Evolutionary conservation across 2,797 vertebrate species (phyloP).

Genomic region (Sebastiscus tertius): DNA sequence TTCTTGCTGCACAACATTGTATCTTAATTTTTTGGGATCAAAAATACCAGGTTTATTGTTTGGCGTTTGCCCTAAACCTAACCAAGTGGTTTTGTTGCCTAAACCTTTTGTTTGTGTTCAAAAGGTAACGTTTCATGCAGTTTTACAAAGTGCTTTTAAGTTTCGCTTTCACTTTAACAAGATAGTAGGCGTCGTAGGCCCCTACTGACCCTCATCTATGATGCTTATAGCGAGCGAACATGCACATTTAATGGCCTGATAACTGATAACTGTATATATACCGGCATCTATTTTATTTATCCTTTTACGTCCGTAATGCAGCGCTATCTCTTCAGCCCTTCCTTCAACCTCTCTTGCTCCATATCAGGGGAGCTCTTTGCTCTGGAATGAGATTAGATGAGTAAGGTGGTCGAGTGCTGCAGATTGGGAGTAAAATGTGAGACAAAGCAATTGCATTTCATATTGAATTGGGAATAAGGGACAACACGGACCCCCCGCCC

Average conservation of each 20-base stretch:
- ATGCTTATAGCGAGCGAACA: too few species aligned
- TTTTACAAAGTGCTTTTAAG: too few species aligned
- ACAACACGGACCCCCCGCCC: conserved; percentile 56
- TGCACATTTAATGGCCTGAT: too few species aligned
- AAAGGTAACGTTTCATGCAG: too few species aligned
- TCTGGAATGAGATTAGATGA: conserved; percentile 75
- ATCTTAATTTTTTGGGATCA: neutral
- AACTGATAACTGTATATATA: neutral
- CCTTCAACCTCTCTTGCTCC: conserved; percentile 41
- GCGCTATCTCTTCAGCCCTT: conserved; percentile 8
- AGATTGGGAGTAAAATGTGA: conserved; percentile 81
- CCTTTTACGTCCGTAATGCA: neutral
- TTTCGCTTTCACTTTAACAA: too few species aligned
- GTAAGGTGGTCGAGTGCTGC: conserved; percentile 69
- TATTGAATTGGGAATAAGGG: conserved; percentile 89
- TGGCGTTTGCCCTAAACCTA: too few species aligned
- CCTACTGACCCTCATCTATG: too few species aligned
- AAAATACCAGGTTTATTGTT: neutral
- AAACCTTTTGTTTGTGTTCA: too few species aligned
- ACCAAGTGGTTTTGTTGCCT: neutral
- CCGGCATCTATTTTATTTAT: conserved; percentile 14
- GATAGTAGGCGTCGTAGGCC: too few species aligned
- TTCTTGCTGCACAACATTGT: neutral
- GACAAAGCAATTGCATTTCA: conserved; percentile 86
- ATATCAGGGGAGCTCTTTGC: conserved; percentile 69